Evolutionary conservation across 2,113 vertebrate species (phyloP).

Genomic region (Albula goreensis): DNA sequence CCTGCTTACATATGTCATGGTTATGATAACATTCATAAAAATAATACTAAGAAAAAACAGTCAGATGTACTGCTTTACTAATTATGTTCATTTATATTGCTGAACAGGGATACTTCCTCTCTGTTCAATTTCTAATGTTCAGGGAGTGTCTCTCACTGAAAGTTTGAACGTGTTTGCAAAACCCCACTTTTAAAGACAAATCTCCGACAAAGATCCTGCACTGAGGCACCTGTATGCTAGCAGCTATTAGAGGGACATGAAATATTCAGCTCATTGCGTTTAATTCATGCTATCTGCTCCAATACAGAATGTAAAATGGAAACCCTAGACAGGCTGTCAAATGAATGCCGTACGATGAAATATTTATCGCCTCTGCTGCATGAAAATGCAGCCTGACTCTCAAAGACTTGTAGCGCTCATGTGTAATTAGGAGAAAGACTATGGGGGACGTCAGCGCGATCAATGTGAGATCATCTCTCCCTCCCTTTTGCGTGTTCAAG

Average conservation of each 20-base stretch:
- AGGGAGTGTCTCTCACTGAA: background rate
- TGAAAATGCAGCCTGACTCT: conserved; percentile 81
- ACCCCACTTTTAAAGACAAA: background rate
- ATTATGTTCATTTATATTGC: background rate
- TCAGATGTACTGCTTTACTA: too few species aligned
- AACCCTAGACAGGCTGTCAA: conserved; percentile 89
- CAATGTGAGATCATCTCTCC: conserved; percentile 74
- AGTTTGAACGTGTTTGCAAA: background rate
- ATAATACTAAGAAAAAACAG: too few species aligned
- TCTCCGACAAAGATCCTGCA: background rate
- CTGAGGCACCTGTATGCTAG: conserved; percentile 18
- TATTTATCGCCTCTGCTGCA: conserved; percentile 93
- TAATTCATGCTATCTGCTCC: conserved; percentile 86
- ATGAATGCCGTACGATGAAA: conserved; percentile 96
- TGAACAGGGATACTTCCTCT: background rate
- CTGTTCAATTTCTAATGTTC: background rate
- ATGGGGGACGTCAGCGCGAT: conserved; percentile 69
- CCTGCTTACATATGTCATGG: conserved; percentile 12
- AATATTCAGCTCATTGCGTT: conserved; percentile 85
- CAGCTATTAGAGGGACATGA: conserved; percentile 73
- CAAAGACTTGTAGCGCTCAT: conserved; percentile 84
- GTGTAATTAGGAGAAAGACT: conserved; percentile 83
- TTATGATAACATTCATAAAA: background rate
- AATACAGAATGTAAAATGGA: conserved; percentile 77
- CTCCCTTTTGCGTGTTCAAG: conserved; percentile 62